phyloP scores from a whole-genome alignment of 2,888 invertebrate species.

The Acrobeloides nanus region DNA sequence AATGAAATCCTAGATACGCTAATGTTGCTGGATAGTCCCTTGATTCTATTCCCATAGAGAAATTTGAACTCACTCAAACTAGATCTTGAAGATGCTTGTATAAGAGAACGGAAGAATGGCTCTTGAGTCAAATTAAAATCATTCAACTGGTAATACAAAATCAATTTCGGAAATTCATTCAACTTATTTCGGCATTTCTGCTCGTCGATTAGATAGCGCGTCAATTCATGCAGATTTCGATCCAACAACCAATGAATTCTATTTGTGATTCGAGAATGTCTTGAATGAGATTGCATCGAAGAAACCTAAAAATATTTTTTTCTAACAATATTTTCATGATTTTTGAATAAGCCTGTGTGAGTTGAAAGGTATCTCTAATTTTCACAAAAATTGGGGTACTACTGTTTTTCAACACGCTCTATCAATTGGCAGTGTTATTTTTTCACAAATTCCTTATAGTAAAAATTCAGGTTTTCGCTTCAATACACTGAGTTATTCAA shows the following conservation, averaged over 20 bases:
- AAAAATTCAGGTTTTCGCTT: too few relatives aligned
- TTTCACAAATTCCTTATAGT: too few relatives aligned
- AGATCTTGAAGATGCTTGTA: constrained; percentile 29
- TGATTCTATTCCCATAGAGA: too few relatives aligned
- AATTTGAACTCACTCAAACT: constrained; percentile 11
- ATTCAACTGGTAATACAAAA: constrained; percentile 15
- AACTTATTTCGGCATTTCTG: constrained; percentile 30
- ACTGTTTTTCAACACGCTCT: too few relatives aligned
- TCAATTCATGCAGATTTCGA: constrained; percentile 32
- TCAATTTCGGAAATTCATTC: constrained; percentile 24
- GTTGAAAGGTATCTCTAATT: too few relatives aligned
- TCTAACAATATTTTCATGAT: too few relatives aligned
- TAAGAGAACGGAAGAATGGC: constrained; percentile 45
- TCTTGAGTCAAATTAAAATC: constrained; percentile 33
- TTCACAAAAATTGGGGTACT: too few relatives aligned
- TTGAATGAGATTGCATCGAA: constrained; percentile 34
- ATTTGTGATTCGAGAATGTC: constrained; percentile 34
- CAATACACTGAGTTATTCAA: constrained; percentile 20
- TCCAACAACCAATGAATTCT: constrained; percentile 45
- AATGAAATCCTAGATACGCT: too few relatives aligned
- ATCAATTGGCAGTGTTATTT: too few relatives aligned
- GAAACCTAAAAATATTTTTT: too few relatives aligned
- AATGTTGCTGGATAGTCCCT: too few relatives aligned
- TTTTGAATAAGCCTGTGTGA: too few relatives aligned
- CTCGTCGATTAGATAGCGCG: constrained; percentile 37